Evolutionary conservation across 2,888 invertebrate genomes (phyloP).

Genomic region (Thereva unica): DNA sequence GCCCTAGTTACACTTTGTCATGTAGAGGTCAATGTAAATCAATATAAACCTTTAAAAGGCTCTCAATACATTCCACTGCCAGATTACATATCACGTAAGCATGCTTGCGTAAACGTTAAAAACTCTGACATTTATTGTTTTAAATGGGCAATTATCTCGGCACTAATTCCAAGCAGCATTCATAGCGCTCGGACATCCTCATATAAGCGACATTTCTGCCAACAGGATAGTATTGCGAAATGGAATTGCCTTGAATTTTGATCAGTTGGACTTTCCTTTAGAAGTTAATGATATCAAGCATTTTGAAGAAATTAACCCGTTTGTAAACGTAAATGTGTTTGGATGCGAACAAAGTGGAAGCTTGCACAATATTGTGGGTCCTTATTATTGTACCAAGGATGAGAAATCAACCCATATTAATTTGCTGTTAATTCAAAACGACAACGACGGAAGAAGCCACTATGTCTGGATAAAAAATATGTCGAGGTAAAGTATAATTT

Average conservation of each 20-base stretch:
- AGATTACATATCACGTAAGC: constrained; percentile 5
- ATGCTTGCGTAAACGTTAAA: constrained; percentile 45
- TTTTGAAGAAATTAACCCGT: constrained; percentile 42
- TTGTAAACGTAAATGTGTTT: constrained; percentile 40
- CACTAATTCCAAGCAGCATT: constrained; percentile 27
- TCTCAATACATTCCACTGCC: constrained; percentile 18
- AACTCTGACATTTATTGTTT: constrained; percentile 45
- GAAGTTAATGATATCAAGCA: constrained; percentile 41
- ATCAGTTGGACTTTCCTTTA: constrained; percentile 43
- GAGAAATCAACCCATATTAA: constrained; percentile 10
- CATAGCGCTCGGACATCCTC: not conserved
- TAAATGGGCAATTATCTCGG: constrained; percentile 44
- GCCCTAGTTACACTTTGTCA: constrained; percentile 33
- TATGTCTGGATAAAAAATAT: constrained; percentile 17
- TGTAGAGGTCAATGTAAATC: constrained; percentile 33
- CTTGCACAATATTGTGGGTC: not conserved
- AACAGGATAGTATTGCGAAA: not conserved
- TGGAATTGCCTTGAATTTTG: constrained; percentile 38
- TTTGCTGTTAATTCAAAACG: constrained; percentile 3
- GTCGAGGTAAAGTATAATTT: not conserved
- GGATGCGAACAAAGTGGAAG: not conserved
- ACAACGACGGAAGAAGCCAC: constrained; percentile 3
- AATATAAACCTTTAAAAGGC: constrained; percentile 43
- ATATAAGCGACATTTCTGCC: not conserved
- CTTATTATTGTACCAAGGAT: constrained; percentile 8